Conservation (phyloP, 2,113 vertebrate genomes). For the Pedionomus torquatus region DNA sequence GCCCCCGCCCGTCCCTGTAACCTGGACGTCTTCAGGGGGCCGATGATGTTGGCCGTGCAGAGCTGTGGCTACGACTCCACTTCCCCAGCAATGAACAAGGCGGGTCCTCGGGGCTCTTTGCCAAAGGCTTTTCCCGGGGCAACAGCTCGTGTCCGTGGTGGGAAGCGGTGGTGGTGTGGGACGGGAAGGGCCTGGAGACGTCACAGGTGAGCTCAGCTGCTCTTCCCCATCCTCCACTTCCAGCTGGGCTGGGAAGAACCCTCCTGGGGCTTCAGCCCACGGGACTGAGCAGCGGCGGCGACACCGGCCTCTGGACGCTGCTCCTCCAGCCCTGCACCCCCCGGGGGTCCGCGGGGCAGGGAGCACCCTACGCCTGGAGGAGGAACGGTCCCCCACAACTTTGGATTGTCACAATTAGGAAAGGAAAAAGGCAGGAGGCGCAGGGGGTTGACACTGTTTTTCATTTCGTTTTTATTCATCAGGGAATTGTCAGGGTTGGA, state of each 20-base stretch:
- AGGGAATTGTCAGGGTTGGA: too few relatives aligned
- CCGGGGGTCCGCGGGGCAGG: accelerated
- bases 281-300: too few relatives aligned
- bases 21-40: not conserved
- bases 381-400: not conserved
- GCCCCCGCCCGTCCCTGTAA: not conserved
- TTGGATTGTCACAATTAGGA: not conserved
- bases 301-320: not conserved
- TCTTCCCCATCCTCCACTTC: not conserved
- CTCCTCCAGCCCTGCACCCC: not conserved
- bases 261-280: not conserved
- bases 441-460: not conserved
- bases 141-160: accelerated
- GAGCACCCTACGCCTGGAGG: not conserved
- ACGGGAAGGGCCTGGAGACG: not conserved
- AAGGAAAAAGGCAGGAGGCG: not conserved
- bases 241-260: not conserved
- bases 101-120: accelerated
- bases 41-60: too few relatives aligned
- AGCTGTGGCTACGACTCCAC: accelerated
- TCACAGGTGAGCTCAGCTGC: not conserved
- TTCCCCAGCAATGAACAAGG: not conserved
- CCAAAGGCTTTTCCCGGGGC: not conserved
- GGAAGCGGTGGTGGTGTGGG: accelerated
- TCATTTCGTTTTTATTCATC: not conserved